phyloP scores from a whole-genome alignment of 1,140 invertebrate species.

The Apis mellifera region Amel_HAv3.1 CM009936.2:15344001-15344500 shows the following conservation, averaged over 20 bases:
- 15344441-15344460: conserved; percentile 68
- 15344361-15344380: neutral
- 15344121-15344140: conserved; percentile 75
- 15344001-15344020: conserved; percentile 40
- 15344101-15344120: conserved; percentile 72
- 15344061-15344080: conserved; percentile 13
- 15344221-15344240: conserved; percentile 68
- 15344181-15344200: neutral
- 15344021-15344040: conserved; percentile 27
- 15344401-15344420: conserved; percentile 45
- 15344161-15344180: neutral
- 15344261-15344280: too few species aligned
- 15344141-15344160: neutral
- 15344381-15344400: neutral
- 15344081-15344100: neutral
- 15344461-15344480: conserved; percentile 76
- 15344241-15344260: conserved; percentile 1
- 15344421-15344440: conserved; percentile 64
- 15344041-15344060: conserved; percentile 8
- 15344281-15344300: neutral
- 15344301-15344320: neutral
- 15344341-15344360: neutral
- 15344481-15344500: conserved; percentile 74
- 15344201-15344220: conserved; percentile 29
- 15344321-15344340: neutral